Percentiles rank a stretch among this genome's conserved stretches.
Conservation (phyloP, 1,140 invertebrate genomes). For the Diplogasteroides magnus region DNA sequence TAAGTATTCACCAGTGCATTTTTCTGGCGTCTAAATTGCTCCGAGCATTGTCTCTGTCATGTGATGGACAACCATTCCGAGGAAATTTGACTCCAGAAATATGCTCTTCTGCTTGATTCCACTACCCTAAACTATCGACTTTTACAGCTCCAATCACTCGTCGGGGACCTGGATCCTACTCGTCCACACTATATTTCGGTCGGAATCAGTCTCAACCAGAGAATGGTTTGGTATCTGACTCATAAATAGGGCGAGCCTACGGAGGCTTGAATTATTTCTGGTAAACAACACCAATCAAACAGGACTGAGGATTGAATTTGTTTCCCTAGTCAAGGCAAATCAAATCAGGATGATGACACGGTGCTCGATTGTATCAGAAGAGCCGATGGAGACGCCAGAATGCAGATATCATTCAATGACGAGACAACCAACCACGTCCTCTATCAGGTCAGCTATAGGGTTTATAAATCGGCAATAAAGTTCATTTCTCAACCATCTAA, state of each 20-base stretch:
- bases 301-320: too few species aligned
- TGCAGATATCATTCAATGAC: constrained; percentile 27
- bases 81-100: background rate
- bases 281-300: too few species aligned
- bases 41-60: too few species aligned
- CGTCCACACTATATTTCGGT: constrained; percentile 19
- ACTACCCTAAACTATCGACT: background rate
- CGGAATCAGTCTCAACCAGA: constrained; percentile 27
- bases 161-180: constrained; percentile 19
- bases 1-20: background rate
- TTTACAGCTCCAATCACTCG: constrained; percentile 17
- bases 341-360: constrained; percentile 23
- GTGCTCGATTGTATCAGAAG: constrained; percentile 21
- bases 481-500: too few species aligned
- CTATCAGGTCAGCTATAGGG: constrained; percentile 7
- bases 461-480: background rate
- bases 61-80: too few species aligned
- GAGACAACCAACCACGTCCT: constrained; percentile 25
- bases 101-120: too few species aligned
- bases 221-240: constrained; percentile 15
- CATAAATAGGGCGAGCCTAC: background rate
- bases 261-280: background rate
- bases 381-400: constrained; percentile 10
- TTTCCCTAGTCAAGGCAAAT: background rate
- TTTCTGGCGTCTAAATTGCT: background rate